Percentiles rank a stretch among this genome's conserved stretches.
Evolutionary conservation across 2,113 vertebrate species (phyloP).

Genomic region (Callochromis pleurospilus): DNA sequence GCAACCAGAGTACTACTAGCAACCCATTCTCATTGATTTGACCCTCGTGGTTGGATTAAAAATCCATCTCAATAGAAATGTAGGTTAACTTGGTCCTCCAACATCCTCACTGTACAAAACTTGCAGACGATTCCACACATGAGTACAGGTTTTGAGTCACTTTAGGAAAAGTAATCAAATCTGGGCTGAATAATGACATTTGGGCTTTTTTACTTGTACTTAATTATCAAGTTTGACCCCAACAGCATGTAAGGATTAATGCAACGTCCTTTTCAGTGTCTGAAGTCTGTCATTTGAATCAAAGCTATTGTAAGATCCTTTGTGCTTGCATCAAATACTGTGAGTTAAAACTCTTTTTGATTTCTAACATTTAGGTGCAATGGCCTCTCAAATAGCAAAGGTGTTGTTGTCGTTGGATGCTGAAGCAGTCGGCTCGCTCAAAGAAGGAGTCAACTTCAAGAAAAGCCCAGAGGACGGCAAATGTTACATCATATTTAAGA

Average conservation of each 20-base stretch:
- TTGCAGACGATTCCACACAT: background rate
- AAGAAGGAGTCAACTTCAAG: conserved; percentile 73
- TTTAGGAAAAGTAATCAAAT: background rate
- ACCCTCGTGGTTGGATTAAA: background rate
- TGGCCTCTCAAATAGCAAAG: conserved; percentile 50
- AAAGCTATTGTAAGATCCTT: background rate
- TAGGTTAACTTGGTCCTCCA: background rate
- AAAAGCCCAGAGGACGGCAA: conserved; percentile 61
- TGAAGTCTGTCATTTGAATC: background rate
- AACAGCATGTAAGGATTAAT: background rate
- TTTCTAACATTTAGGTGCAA: background rate
- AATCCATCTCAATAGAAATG: background rate
- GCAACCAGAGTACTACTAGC: background rate
- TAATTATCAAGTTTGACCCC: background rate
- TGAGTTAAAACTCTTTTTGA: background rate
- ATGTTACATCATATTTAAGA: conserved; percentile 74
- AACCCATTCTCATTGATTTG: background rate
- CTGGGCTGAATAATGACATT: background rate
- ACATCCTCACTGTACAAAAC: background rate
- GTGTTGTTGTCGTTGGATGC: conserved; percentile 53
- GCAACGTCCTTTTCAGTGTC: background rate
- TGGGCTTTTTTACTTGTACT: background rate
- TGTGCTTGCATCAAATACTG: background rate
- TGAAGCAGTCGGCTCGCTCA: conserved; percentile 43
- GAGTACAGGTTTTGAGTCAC: background rate